Conservation (phyloP, 2,797 vertebrate genomes). For the Tympanoctomys barrerae region DNA sequence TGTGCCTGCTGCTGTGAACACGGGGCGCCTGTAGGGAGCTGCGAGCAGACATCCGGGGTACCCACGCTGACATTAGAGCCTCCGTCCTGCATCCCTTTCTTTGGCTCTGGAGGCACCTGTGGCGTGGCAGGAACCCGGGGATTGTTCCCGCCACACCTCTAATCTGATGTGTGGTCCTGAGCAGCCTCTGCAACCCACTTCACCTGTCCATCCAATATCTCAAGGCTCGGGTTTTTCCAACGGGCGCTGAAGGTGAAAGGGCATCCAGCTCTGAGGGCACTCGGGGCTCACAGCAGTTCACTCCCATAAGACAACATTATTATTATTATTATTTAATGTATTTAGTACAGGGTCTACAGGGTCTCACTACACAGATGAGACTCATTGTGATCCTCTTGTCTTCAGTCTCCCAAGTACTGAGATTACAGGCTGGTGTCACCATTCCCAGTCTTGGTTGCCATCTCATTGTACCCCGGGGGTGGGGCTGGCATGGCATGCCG, state of each 20-base stretch:
- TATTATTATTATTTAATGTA: neutral
- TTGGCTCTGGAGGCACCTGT: neutral
- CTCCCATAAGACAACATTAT: neutral
- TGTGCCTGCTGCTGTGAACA: neutral
- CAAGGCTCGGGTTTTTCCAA: neutral
- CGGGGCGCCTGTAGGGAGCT: neutral
- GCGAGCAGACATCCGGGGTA: neutral
- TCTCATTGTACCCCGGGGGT: too few relatives aligned
- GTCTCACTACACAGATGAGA: too few relatives aligned
- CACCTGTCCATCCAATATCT: neutral
- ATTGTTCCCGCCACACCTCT: neutral
- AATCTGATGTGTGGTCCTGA: neutral
- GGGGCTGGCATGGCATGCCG: too few relatives aligned
- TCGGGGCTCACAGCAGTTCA: neutral
- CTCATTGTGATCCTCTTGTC: too few relatives aligned
- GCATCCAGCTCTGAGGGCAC: neutral
- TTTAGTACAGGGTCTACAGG: too few relatives aligned
- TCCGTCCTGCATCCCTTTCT: neutral
- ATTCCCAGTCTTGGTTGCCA: too few relatives aligned
- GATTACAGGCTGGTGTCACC: too few relatives aligned
- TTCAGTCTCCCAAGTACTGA: too few relatives aligned
- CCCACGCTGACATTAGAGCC: neutral
- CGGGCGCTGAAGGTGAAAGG: neutral
- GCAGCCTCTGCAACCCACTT: neutral
- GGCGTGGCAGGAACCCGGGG: too few relatives aligned